Evolutionary conservation across 2,888 invertebrate genomes (phyloP).

Genomic region (Tetragnatha montana): DNA sequence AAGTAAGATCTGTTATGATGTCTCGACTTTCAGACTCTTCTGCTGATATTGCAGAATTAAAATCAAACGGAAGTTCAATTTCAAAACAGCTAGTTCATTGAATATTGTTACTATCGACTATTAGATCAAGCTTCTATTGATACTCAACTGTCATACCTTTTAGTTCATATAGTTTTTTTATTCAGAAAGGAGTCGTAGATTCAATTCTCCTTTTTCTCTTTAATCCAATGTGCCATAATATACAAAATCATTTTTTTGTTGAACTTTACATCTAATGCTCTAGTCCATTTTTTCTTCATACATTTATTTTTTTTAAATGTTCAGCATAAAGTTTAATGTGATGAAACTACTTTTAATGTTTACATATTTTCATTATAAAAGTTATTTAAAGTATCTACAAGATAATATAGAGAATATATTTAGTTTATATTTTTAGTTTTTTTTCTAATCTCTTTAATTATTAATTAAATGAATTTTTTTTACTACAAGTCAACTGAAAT

Average conservation of each 20-base stretch:
- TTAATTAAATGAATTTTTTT: no score
- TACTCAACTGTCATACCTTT: not conserved
- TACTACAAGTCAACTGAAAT: no score
- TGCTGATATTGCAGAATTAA: conserved; percentile 1
- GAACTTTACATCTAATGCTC: not conserved
- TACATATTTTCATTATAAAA: no score
- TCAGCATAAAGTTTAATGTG: not conserved
- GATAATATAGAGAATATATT: no score
- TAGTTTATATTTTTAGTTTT: no score
- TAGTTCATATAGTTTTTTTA: not conserved
- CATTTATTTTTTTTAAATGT: not conserved
- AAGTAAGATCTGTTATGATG: conserved; percentile 63
- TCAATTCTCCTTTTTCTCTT: conserved; percentile 10
- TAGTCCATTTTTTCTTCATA: not conserved
- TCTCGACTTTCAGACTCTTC: conserved; percentile 26
- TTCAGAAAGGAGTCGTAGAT: not conserved
- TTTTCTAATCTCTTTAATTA: no score
- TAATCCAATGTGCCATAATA: conserved; percentile 19
- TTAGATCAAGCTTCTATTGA: not conserved
- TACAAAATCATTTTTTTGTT: not conserved
- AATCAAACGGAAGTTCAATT: conserved; percentile 33
- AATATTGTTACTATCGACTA: not conserved
- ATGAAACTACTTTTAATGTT: no score
- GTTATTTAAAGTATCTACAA: no score
- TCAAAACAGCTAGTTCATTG: conserved; percentile 28